Percentiles rank a stretch among this genome's conserved stretches.
Conservation (phyloP, 1,140 invertebrate species). For the Drosophila asahinai region DNA sequence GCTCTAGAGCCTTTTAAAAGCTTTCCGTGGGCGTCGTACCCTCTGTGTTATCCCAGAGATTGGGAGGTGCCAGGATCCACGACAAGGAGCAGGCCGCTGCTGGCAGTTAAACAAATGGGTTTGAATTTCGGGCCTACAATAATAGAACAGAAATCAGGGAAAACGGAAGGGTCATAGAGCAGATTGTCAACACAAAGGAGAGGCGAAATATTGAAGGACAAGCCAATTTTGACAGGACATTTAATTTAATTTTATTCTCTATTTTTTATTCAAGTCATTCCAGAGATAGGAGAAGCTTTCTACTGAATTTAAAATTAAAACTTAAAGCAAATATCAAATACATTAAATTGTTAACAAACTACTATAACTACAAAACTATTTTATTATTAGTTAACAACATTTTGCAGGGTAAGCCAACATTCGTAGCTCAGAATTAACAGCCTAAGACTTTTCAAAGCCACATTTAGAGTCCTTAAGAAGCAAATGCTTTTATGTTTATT, state of each 20-base stretch:
- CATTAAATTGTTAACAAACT: no score
- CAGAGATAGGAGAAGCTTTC: no score
- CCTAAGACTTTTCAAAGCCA: conserved; percentile 26
- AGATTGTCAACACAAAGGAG: conserved; percentile 2
- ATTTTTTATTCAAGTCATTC: not conserved
- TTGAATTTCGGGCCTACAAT: conserved; percentile 12
- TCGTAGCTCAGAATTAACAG: not conserved
- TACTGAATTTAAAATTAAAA: no score
- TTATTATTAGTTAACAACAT: not conserved
- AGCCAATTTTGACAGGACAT: conserved; percentile 9
- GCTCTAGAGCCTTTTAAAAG: conserved; percentile 48
- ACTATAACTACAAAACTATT: no score
- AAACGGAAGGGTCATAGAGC: conserved; percentile 11
- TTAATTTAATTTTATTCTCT: conserved; percentile 7
- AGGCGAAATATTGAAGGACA: not conserved
- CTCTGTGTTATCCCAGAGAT: conserved; percentile 6
- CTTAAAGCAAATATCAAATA: not conserved
- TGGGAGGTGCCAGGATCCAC: conserved; percentile 12
- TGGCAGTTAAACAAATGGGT: conserved; percentile 30
- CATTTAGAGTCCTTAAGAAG: conserved; percentile 19
- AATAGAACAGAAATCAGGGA: conserved; percentile 18
- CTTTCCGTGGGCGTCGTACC: conserved; percentile 38
- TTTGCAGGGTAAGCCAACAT: conserved; percentile 20
- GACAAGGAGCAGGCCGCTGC: not conserved
- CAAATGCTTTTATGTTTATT: conserved; percentile 80